A percentile compares a stretch with the other conserved stretches of the same genome.
These are phyloP conservation scores for Antheraea mylitta DNA, from an alignment of 1,140 invertebrate species.

Conservation along the genomic window DNA sequence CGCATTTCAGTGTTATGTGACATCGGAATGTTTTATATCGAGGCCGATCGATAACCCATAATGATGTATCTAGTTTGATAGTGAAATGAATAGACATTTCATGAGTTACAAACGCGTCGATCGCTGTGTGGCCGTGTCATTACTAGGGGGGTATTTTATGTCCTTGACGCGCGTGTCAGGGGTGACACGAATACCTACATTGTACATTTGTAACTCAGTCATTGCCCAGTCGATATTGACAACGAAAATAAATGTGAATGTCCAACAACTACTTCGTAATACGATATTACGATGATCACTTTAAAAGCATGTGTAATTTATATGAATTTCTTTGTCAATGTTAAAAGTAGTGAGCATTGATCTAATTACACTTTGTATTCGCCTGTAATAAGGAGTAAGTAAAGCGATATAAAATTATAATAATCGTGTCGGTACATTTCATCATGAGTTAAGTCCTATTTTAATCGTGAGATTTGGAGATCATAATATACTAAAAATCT, in stretches of 20 bases:
- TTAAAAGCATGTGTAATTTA: neutral
- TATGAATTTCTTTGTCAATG: neutral
- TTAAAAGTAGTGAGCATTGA: neutral
- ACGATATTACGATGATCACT: neutral
- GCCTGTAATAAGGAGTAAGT: no score
- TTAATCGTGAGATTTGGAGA: no score
- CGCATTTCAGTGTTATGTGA: neutral
- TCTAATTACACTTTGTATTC: neutral
- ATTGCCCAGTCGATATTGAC: constrained; percentile 15
- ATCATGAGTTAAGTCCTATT: no score
- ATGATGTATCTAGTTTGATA: constrained; percentile 31
- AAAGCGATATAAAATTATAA: no score
- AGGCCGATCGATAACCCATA: constrained; percentile 38
- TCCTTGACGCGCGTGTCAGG: constrained; percentile 35
- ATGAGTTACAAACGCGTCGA: neutral
- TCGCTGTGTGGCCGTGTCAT: constrained; percentile 15
- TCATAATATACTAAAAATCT: no score
- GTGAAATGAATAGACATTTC: constrained; percentile 35
- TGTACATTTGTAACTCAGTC: neutral
- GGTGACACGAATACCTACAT: constrained; percentile 23
- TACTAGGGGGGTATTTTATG: constrained; percentile 29
- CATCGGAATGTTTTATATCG: constrained; percentile 25
- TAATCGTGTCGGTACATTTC: no score
- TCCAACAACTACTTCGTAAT: neutral
- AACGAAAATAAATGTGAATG: constrained; percentile 2